These are phyloP conservation scores for Patagioenas fasciata DNA, from an alignment of 2,113 vertebrate species.

Conservation along the genomic window DNA sequence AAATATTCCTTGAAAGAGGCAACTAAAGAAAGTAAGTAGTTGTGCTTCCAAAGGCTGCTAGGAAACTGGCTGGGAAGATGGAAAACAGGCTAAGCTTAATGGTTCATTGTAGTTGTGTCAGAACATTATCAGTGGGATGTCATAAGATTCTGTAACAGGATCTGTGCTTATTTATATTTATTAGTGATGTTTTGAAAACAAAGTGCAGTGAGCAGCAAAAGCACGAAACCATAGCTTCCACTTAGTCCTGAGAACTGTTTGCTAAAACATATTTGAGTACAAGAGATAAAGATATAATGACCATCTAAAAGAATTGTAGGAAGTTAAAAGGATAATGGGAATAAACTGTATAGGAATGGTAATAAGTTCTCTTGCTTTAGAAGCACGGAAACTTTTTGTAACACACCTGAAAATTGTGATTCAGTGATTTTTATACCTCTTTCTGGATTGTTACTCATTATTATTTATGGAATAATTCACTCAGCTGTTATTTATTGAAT, in stretches of 20 bases:
- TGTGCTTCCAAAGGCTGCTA: not conserved
- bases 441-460: not conserved
- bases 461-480: not conserved
- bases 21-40: not conserved
- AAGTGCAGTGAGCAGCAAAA: not conserved
- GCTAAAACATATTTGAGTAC: not conserved
- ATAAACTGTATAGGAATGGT: not conserved
- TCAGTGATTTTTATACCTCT: not conserved
- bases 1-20: slow-evolving; percentile 3
- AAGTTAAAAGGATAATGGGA: not conserved
- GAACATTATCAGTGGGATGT: not conserved
- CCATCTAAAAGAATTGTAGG: not conserved
- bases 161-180: not conserved
- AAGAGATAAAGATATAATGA: not conserved
- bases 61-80: not conserved
- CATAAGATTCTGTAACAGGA: not conserved
- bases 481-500: not conserved
- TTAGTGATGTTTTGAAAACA: not conserved
- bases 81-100: not conserved
- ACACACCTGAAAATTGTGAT: not conserved
- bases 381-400: not conserved
- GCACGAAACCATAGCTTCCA: not conserved
- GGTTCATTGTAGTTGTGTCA: not conserved
- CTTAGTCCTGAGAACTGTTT: not conserved
- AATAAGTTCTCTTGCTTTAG: not conserved